Evolutionary conservation across 2,113 vertebrate genomes (phyloP).

Genomic region (Sceloporus tristichus): DNA sequence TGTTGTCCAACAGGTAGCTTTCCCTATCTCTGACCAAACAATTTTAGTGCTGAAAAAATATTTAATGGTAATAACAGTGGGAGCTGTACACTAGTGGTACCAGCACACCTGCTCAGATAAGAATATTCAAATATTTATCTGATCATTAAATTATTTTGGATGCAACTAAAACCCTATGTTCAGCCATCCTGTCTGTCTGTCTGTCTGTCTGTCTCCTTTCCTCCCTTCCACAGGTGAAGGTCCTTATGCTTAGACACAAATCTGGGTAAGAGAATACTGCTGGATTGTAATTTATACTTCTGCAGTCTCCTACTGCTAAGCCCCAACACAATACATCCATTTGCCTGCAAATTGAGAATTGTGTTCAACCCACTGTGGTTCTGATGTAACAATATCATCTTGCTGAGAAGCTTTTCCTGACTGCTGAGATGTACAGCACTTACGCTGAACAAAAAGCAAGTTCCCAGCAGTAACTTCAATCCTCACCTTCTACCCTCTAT

Average conservation of each 20-base stretch:
- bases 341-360: constrained; percentile 78
- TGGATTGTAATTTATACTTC: constrained; percentile 74
- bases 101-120: background rate
- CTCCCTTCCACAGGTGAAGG: constrained; percentile 38
- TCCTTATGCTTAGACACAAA: constrained; percentile 22
- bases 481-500: constrained; percentile 71
- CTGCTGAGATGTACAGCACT: constrained; percentile 76
- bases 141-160: background rate
- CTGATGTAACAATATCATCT: constrained; percentile 76
- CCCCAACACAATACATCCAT: constrained; percentile 76
- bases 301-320: constrained; percentile 72
- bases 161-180: background rate
- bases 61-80: background rate
- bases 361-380: constrained; percentile 73
- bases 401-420: constrained; percentile 74
- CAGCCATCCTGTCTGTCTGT: background rate
- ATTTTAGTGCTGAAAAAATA: background rate
- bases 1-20: too few relatives aligned
- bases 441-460: constrained; percentile 77
- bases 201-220: background rate
- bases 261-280: constrained; percentile 65
- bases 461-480: constrained; percentile 69
- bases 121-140: background rate
- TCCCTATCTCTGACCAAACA: too few relatives aligned
- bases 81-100: background rate